phyloP scores from a whole-genome alignment of 2,888 invertebrate species.

The Lepidocyrtinus sp. region DNA sequence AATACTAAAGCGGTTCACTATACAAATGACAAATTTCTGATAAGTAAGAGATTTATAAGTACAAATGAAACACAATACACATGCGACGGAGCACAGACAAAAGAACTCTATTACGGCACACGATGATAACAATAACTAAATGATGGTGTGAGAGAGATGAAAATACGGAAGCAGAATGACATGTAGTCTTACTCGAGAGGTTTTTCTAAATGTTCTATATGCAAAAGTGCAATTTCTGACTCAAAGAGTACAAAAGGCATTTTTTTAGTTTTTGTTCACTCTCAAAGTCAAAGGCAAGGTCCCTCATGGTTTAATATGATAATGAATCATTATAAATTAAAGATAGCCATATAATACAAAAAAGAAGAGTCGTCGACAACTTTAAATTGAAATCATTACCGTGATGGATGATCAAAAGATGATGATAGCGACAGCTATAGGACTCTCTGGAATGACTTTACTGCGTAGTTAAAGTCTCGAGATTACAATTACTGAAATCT shows the following conservation, averaged over 20 bases:
- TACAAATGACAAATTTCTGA: too few species aligned
- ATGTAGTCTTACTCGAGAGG: background rate
- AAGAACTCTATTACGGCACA: slow-evolving; percentile 1
- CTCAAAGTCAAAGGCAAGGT: slow-evolving; percentile 66
- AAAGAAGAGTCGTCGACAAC: slow-evolving; percentile 39
- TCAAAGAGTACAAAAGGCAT: slow-evolving; percentile 39
- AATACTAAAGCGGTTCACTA: too few species aligned
- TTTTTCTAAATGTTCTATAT: slow-evolving; percentile 15
- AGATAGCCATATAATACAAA: slow-evolving; percentile 33
- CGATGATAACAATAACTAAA: background rate
- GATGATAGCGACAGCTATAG: background rate
- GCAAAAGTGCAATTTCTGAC: slow-evolving; percentile 48
- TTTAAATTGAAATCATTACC: slow-evolving; percentile 47
- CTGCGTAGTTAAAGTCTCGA: background rate
- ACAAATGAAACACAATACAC: background rate
- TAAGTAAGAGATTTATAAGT: background rate
- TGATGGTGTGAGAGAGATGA: slow-evolving; percentile 2
- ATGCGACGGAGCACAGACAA: background rate
- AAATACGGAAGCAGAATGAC: slow-evolving; percentile 39
- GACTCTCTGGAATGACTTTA: background rate
- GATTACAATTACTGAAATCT: too few species aligned
- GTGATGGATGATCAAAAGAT: slow-evolving; percentile 25
- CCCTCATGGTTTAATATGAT: slow-evolving; percentile 61
- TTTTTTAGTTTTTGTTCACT: slow-evolving; percentile 51
- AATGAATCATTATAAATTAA: slow-evolving; percentile 53